Percentiles rank a stretch among this genome's conserved stretches.
Evolutionary conservation across 2,113 vertebrate genomes (phyloP).

Genomic region (Melanostigma gelatinosum): DNA sequence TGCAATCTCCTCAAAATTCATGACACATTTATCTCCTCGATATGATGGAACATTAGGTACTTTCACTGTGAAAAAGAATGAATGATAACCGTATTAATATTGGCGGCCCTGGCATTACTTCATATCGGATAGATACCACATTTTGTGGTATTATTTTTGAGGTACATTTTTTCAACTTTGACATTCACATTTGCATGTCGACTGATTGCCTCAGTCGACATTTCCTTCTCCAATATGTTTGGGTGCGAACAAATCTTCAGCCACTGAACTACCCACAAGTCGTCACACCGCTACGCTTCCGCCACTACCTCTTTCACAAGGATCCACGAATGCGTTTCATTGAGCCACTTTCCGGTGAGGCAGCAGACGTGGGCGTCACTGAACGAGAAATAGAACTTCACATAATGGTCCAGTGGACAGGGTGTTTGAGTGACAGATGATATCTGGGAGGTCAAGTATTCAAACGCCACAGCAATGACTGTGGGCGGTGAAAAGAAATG

Average conservation of each 20-base stretch:
- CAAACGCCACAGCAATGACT: background rate
- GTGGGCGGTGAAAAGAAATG: background rate
- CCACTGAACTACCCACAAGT: too few species aligned
- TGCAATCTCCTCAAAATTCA: too few species aligned
- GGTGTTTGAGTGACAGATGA: constrained; percentile 2
- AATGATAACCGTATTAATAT: background rate
- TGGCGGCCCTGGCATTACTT: background rate
- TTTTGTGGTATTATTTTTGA: too few species aligned
- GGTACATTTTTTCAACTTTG: background rate
- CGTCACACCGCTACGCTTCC: background rate
- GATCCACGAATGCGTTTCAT: background rate
- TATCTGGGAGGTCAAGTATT: background rate
- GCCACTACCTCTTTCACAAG: background rate
- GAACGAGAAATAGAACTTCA: background rate
- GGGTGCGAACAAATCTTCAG: background rate
- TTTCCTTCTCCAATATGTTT: background rate
- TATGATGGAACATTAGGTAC: too few species aligned
- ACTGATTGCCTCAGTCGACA: background rate
- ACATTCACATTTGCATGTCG: background rate
- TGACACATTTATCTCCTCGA: too few species aligned
- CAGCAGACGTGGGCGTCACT: background rate
- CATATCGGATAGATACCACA: background rate
- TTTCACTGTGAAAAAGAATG: background rate
- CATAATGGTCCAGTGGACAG: background rate
- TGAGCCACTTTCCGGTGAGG: background rate